Conservation (phyloP, 2,888 invertebrate genomes). For the Julus scanicus region DNA sequence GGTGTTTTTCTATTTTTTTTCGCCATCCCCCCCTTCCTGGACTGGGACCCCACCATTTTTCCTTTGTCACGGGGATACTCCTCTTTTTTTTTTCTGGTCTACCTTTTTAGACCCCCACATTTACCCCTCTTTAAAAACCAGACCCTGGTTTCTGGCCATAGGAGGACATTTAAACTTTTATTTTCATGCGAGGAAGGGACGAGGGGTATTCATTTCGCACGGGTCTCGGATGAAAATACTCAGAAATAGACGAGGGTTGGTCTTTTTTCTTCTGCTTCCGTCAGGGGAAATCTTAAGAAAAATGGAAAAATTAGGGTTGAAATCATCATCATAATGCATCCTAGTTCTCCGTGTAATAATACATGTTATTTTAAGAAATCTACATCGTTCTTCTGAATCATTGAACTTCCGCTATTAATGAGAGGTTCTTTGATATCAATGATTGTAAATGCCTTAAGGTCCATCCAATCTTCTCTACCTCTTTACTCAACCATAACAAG, state of each 20-base stretch:
- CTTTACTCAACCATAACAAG: no score
- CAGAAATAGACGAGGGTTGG: neutral
- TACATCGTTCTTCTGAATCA: no score
- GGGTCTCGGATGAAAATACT: constrained; percentile 19
- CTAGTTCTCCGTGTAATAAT: no score
- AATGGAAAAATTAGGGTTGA: neutral
- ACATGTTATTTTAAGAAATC: no score
- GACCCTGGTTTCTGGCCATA: neutral
- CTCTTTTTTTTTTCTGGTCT: neutral
- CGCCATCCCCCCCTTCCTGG: neutral
- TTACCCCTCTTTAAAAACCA: neutral
- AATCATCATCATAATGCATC: no score
- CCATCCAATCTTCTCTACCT: no score
- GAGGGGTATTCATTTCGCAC: constrained; percentile 19
- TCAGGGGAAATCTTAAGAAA: neutral
- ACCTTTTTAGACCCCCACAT: neutral
- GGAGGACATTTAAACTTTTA: neutral
- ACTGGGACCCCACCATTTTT: neutral
- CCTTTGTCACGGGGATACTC: neutral
- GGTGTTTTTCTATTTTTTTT: neutral
- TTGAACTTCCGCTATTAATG: no score
- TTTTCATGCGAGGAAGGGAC: neutral
- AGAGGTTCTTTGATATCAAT: no score
- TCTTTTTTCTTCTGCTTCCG: neutral
- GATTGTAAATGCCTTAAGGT: no score